A percentile compares a stretch with the other conserved stretches of the same genome.
Evolutionary conservation across 2,797 vertebrate genomes (phyloP).

Genomic region (Argyrosomus regius): DNA sequence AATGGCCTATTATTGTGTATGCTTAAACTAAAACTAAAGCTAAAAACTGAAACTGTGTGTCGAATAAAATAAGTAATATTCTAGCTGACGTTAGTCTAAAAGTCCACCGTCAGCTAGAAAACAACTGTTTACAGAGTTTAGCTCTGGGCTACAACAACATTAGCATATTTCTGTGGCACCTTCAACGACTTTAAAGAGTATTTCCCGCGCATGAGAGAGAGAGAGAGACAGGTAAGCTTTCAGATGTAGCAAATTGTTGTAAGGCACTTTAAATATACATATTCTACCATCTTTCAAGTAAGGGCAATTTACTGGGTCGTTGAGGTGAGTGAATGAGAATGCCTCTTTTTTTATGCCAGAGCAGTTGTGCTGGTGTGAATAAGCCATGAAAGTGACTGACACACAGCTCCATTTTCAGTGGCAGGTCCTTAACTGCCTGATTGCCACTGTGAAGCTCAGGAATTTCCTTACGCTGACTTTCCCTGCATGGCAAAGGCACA

Average conservation of each 20-base stretch:
- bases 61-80: not conserved
- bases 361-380: slow-evolving; percentile 75
- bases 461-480: slow-evolving; percentile 82
- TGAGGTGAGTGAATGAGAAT: slow-evolving; percentile 69
- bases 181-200: not conserved
- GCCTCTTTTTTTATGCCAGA: slow-evolving; percentile 58
- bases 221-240: slow-evolving; percentile 29
- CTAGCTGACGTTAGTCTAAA: not conserved
- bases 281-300: slow-evolving; percentile 53
- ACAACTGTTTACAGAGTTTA: not conserved
- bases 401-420: slow-evolving; percentile 79
- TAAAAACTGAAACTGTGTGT: too few species aligned
- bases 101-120: not conserved
- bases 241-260: slow-evolving; percentile 19
- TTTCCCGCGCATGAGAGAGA: not conserved
- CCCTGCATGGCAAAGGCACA: slow-evolving; percentile 72
- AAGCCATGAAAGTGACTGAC: slow-evolving; percentile 85
- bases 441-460: slow-evolving; percentile 82
- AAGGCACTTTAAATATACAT: slow-evolving; percentile 39
- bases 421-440: slow-evolving; percentile 85
- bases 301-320: slow-evolving; percentile 65
- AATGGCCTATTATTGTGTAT: accelerated
- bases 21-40: not conserved
- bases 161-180: not conserved
- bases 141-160: not conserved